Percentiles rank a stretch among this genome's conserved stretches.
phyloP scores from a whole-genome alignment of 2,797 vertebrate species.

The Kryptolebias ocellatus region DNA sequence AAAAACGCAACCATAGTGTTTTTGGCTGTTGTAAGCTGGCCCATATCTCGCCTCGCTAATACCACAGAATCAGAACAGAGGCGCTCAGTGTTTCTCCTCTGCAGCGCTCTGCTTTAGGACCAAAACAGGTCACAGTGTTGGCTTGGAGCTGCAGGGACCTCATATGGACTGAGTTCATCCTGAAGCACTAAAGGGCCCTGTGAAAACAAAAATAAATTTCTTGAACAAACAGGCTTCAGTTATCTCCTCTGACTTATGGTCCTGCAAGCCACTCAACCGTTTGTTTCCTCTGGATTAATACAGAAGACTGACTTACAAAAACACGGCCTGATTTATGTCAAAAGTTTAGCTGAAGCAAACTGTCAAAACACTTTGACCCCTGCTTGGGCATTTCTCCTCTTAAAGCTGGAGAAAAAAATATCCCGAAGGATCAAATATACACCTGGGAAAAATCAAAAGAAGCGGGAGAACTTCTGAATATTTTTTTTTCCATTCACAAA shows the following conservation, averaged over 20 bases:
- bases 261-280: constrained; percentile 22
- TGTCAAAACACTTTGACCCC: constrained; percentile 48
- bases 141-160: constrained; percentile 28
- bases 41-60: constrained; percentile 64
- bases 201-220: constrained; percentile 53
- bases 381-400: constrained; percentile 14
- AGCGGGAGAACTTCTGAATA: constrained; percentile 20
- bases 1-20: constrained; percentile 63
- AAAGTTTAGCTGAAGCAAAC: constrained; percentile 39
- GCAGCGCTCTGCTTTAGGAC: constrained; percentile 41
- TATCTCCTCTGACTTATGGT: constrained; percentile 39
- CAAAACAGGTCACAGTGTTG: constrained; percentile 49
- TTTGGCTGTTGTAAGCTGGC: constrained; percentile 66
- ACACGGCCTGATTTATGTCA: constrained; percentile 53
- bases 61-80: constrained; percentile 66
- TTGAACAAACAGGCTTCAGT: constrained; percentile 52
- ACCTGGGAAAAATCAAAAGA: constrained; percentile 24
- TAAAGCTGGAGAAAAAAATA: constrained; percentile 22
- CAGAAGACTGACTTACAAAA: constrained; percentile 28
- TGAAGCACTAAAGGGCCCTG: constrained; percentile 24
- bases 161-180: constrained; percentile 49
- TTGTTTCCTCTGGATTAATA: constrained; percentile 41
- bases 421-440: constrained; percentile 19
- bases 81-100: constrained; percentile 52
- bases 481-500: constrained; percentile 22